Conservation (phyloP, 2,113 vertebrate genomes). For the Elgaria multicarinata region DNA sequence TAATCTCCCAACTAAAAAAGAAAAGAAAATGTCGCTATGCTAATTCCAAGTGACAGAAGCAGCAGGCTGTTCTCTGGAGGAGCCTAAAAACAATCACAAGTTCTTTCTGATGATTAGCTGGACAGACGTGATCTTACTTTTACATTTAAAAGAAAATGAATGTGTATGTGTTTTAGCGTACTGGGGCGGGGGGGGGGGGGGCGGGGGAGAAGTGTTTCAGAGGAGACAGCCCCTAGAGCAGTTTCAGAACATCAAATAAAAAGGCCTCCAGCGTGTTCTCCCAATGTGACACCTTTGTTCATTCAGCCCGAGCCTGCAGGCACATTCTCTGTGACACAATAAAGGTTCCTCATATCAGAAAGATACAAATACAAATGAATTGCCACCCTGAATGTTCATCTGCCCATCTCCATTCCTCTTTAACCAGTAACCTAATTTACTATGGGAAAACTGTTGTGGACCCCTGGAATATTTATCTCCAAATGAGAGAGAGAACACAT, state of each 20-base stretch:
- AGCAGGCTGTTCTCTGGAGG: constrained; percentile 5
- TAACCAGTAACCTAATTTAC: constrained; percentile 39
- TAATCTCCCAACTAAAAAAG: constrained; percentile 26
- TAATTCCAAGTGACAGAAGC: constrained; percentile 25
- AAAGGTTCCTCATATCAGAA: constrained; percentile 58
- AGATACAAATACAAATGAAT: constrained; percentile 42
- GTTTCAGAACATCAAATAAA: constrained; percentile 79
- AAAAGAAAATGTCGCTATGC: constrained; percentile 3
- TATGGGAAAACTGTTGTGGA: not conserved
- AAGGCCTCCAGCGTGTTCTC: constrained; percentile 74
- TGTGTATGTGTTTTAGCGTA: constrained; percentile 46
- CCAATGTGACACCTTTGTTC: constrained; percentile 74
- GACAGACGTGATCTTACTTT: constrained; percentile 37
- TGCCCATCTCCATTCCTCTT: constrained; percentile 9
- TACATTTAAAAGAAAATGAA: constrained; percentile 53
- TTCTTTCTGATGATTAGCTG: not conserved
- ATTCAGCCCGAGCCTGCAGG: constrained; percentile 50
- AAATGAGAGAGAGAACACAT: rapidly evolving
- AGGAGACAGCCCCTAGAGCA: constrained; percentile 75
- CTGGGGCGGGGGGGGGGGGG: constrained; percentile 36
- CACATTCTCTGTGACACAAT: constrained; percentile 45
- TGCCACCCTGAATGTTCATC: constrained; percentile 46
- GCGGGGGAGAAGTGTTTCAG: constrained; percentile 66
- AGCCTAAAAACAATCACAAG: rapidly evolving
- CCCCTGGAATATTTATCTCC: constrained; percentile 32